A percentile compares a stretch with the other conserved stretches of the same genome.
Evolutionary conservation across 2,888 invertebrate species (phyloP).

Genomic region (Autographa gamma): DNA sequence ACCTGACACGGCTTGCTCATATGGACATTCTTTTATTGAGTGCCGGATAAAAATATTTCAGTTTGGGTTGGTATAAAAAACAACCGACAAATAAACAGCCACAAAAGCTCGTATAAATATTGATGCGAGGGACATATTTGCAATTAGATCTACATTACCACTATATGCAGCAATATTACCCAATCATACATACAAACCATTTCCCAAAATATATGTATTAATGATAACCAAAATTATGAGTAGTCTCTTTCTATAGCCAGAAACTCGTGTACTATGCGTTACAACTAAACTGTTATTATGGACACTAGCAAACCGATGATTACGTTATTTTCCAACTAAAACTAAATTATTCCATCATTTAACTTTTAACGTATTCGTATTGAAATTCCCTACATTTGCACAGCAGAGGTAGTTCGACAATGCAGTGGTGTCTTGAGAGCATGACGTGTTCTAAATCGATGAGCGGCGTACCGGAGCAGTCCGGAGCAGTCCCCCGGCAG

Average conservation of each 20-base stretch:
- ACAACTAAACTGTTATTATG: too few species aligned
- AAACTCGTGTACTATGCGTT: too few species aligned
- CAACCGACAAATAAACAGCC: background rate
- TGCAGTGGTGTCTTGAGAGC: background rate
- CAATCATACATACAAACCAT: too few species aligned
- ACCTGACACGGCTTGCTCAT: background rate
- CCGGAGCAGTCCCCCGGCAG: constrained; percentile 34
- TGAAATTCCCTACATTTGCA: background rate
- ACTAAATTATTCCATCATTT: background rate
- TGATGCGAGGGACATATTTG: too few species aligned
- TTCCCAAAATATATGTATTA: too few species aligned
- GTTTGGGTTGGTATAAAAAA: background rate
- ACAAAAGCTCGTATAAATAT: background rate
- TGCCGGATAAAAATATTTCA: background rate
- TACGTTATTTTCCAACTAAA: too few species aligned
- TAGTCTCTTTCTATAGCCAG: too few species aligned
- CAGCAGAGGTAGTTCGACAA: background rate
- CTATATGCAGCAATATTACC: too few species aligned
- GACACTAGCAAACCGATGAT: too few species aligned
- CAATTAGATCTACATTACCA: too few species aligned
- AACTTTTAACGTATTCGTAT: background rate
- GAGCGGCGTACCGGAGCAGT: constrained; percentile 22
- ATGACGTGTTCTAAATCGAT: constrained; percentile 35
- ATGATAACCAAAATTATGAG: too few species aligned
- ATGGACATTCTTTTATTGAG: background rate